Conservation (phyloP, 2,113 vertebrate species). For the Hymenochirus boettgeri region DNA sequence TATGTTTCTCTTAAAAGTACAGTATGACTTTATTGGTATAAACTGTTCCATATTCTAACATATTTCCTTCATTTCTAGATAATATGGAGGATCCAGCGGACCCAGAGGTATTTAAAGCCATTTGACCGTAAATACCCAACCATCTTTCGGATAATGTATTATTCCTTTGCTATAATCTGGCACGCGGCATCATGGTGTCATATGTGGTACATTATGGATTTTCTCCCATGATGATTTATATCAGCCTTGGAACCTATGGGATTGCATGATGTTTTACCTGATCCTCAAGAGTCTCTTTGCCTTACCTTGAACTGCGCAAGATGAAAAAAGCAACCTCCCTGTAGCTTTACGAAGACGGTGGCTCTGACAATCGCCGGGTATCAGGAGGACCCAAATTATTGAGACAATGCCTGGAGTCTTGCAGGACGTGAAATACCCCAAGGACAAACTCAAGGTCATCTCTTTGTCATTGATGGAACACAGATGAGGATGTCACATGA, state of each 20-base stretch:
- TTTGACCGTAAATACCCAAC: neutral
- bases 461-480: conserved; percentile 84
- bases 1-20: too few species aligned
- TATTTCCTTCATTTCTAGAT: too few species aligned
- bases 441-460: conserved; percentile 66
- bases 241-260: conserved; percentile 81
- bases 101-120: neutral
- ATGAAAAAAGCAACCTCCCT: conserved; percentile 44
- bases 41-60: too few species aligned
- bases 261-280: conserved; percentile 68
- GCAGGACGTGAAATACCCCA: conserved; percentile 70
- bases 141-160: conserved; percentile 57
- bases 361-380: conserved; percentile 81
- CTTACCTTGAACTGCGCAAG: conserved; percentile 69
- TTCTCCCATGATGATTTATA: conserved; percentile 57
- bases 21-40: too few species aligned
- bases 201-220: conserved; percentile 66
- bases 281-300: conserved; percentile 78
- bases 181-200: conserved; percentile 66
- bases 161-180: conserved; percentile 73
- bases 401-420: conserved; percentile 72
- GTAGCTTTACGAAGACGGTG: conserved; percentile 65
- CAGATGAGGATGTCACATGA: conserved; percentile 75
- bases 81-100: neutral
- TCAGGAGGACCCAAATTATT: conserved; percentile 80